These are phyloP conservation scores for Akabosia matsudoensis DNA, from an alignment of 1,140 invertebrate species.

Conservation along the genomic window DNA sequence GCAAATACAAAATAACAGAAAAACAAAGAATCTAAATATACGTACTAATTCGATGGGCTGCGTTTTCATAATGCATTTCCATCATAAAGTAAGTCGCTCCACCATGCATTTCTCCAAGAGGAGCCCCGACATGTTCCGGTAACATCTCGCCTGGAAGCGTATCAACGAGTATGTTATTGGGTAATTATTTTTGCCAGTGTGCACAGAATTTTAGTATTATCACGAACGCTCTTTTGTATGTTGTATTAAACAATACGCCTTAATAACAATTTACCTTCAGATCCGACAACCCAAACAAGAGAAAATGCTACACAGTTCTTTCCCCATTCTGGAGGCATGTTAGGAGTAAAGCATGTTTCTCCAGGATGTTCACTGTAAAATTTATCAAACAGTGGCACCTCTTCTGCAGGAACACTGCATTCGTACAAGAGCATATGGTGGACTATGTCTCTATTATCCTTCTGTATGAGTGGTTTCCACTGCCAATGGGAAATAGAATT, in stretches of 20 bases:
- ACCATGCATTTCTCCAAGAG: slow-evolving; percentile 64
- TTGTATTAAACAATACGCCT: neutral
- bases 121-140: slow-evolving; percentile 74
- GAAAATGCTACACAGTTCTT: slow-evolving; percentile 71
- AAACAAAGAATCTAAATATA: neutral
- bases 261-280: slow-evolving; percentile 60
- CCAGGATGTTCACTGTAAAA: slow-evolving; percentile 63
- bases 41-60: slow-evolving; percentile 60
- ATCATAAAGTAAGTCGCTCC: slow-evolving; percentile 79
- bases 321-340: slow-evolving; percentile 69
- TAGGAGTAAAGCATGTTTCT: slow-evolving; percentile 62
- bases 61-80: slow-evolving; percentile 84
- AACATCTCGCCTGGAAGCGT: slow-evolving; percentile 64
- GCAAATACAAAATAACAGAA: neutral
- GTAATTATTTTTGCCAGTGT: neutral
- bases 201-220: neutral
- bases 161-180: neutral
- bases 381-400: slow-evolving; percentile 54
- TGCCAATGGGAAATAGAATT: slow-evolving; percentile 41
- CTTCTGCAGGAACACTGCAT: slow-evolving; percentile 58
- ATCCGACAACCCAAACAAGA: slow-evolving; percentile 76
- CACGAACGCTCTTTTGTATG: neutral
- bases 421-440: slow-evolving; percentile 81
- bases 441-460: slow-evolving; percentile 58
- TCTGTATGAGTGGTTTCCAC: slow-evolving; percentile 63